Conservation (phyloP, 2,888 invertebrate species). For the Rhingia campestris region DNA sequence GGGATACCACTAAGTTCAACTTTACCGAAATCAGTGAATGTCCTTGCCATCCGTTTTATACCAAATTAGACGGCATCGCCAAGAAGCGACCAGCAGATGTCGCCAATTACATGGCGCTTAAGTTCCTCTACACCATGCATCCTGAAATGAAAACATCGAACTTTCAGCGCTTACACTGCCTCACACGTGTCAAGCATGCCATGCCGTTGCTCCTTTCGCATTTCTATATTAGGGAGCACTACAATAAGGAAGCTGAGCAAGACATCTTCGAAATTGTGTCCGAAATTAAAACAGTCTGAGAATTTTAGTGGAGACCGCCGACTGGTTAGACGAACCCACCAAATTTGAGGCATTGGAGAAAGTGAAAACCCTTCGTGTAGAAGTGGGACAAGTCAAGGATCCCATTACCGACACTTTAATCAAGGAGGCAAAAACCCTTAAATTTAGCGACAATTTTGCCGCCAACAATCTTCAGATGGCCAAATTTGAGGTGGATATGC, state of each 20-base stretch:
- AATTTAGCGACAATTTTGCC: constrained; percentile 76
- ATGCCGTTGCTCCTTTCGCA: constrained; percentile 44
- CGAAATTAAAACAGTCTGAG: constrained; percentile 78
- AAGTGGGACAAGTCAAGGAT: constrained; percentile 77
- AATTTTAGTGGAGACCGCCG: constrained; percentile 76
- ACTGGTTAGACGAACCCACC: constrained; percentile 79
- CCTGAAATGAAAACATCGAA: constrained; percentile 75
- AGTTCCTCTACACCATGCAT: constrained; percentile 78
- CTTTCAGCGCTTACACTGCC: constrained; percentile 73
- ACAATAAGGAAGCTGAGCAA: constrained; percentile 74
- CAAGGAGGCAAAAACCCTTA: constrained; percentile 75
- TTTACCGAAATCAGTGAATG: constrained; percentile 17
- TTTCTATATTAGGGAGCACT: constrained; percentile 76
- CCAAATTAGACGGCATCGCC: constrained; percentile 77
- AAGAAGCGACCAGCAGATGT: constrained; percentile 76
- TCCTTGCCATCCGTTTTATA: constrained; percentile 77
- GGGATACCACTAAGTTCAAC: constrained; percentile 75
- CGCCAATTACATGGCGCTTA: constrained; percentile 80
- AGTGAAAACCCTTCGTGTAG: constrained; percentile 75
- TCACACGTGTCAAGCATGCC: constrained; percentile 21
- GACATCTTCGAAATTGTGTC: constrained; percentile 77
- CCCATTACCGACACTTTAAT: constrained; percentile 76
- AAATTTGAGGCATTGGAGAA: constrained; percentile 78
- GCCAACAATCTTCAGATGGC: constrained; percentile 76
- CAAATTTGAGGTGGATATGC: constrained; percentile 74